Evolutionary conservation across 2,113 vertebrate species (phyloP).

Genomic region (Sterna hirundo): DNA sequence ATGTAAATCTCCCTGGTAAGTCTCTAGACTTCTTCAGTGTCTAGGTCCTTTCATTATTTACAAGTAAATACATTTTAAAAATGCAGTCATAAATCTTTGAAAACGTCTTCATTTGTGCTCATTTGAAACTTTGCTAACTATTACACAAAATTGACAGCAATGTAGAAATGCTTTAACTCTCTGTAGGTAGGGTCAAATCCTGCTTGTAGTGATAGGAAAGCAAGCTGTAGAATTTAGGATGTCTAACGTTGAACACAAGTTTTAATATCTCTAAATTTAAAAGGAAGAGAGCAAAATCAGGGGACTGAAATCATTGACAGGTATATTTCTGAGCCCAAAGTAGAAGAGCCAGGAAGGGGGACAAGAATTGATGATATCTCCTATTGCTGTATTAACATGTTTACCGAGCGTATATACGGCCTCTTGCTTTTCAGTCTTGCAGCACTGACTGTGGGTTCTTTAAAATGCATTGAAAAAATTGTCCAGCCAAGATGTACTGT

Average conservation of each 20-base stretch:
- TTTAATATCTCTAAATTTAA: background rate
- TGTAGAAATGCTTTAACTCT: constrained; percentile 21
- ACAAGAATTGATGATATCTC: background rate
- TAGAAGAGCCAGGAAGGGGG: background rate
- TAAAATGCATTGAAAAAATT: background rate
- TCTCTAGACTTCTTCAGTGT: constrained; percentile 45
- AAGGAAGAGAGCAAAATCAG: background rate
- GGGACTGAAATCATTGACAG: background rate
- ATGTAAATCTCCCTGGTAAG: constrained; percentile 50
- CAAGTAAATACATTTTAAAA: constrained; percentile 68
- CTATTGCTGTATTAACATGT: background rate
- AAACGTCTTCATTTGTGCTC: constrained; percentile 43
- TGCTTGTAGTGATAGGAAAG: background rate
- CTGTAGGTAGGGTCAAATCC: background rate
- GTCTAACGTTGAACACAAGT: background rate
- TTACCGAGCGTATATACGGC: background rate
- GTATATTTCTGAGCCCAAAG: background rate
- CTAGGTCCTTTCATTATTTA: constrained; percentile 66
- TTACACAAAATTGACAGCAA: constrained; percentile 18
- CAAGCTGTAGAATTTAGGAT: background rate
- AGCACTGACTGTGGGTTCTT: background rate
- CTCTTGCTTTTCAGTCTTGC: background rate
- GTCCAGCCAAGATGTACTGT: background rate
- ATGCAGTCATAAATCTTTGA: constrained; percentile 66
- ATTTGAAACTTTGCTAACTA: constrained; percentile 38